These are phyloP conservation scores for Panzeria rudis DNA, from an alignment of 2,888 invertebrate genomes.

Conservation along the genomic window DNA sequence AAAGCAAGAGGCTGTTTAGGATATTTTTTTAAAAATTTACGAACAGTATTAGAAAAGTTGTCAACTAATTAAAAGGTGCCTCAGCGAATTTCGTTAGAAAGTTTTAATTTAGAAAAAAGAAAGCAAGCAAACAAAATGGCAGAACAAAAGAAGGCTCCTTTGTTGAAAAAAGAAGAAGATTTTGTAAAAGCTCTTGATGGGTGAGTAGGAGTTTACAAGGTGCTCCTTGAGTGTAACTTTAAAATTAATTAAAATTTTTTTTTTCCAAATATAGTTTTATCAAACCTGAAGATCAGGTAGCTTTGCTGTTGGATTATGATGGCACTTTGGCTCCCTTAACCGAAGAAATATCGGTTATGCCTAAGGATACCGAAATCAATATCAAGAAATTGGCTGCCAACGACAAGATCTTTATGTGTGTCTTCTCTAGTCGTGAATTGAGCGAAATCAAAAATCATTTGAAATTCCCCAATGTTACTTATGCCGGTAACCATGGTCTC, in stretches of 20 bases:
- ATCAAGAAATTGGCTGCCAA: slow-evolving; percentile 88
- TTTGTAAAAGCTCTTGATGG: slow-evolving; percentile 82
- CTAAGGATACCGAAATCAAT: slow-evolving; percentile 89
- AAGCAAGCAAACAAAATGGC: slow-evolving; percentile 77
- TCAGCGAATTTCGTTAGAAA: slow-evolving; percentile 39
- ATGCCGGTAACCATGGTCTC: slow-evolving; percentile 90
- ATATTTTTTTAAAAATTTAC: slow-evolving; percentile 58
- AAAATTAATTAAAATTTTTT: slow-evolving; percentile 33
- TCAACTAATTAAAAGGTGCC: slow-evolving; percentile 60
- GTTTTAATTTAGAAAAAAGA: slow-evolving; percentile 31
- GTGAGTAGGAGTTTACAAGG: slow-evolving; percentile 75
- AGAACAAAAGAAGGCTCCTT: slow-evolving; percentile 83
- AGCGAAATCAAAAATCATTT: slow-evolving; percentile 90
- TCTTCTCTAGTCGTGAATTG: slow-evolving; percentile 90
- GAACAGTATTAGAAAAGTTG: slow-evolving; percentile 70
- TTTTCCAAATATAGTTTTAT: slow-evolving; percentile 81
- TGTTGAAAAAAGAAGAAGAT: slow-evolving; percentile 82
- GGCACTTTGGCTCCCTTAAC: slow-evolving; percentile 90
- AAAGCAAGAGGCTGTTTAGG: slow-evolving; percentile 62
- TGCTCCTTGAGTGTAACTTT: not conserved
- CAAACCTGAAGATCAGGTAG: slow-evolving; percentile 87
- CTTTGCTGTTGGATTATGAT: slow-evolving; percentile 89
- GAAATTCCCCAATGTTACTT: slow-evolving; percentile 86
- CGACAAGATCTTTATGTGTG: slow-evolving; percentile 89
- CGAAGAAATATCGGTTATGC: slow-evolving; percentile 86